Base-by-base conservation (phyloP, 2,888 invertebrate genomes). In the Metalampra italica region DNA sequence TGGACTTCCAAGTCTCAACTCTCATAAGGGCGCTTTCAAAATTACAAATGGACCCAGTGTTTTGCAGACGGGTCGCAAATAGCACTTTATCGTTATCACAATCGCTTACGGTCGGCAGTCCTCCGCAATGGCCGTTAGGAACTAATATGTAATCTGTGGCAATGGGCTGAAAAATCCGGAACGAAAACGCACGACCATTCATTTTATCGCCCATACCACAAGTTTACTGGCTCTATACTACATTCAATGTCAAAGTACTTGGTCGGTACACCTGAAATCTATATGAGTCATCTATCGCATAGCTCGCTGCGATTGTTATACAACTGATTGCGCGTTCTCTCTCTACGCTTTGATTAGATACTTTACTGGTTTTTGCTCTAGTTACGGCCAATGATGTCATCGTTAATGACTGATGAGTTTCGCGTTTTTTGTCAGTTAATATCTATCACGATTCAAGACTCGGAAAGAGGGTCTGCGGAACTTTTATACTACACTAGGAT, bases 241-340 rank as follows among this genome's bases (percentile, higher is more conserved):
- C 7, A 5, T n/a, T 36, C 36, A 69, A 67, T 66, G 73, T 72
- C 75, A 75, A 66, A 64, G 68, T 56, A 69, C 67, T 57, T 53
- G 48, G 36, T 22, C 34, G 15, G 13, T 42, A 5, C 38, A 7
- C 13, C 36, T 39, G 41, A 40, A 41, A 45, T 43, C 51, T 11
- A 43, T 2, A 39, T 58, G 56, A 55, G 32, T 58, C 55, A 55
- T 47, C 40, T 12, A 12, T 38, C 40, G 40, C 14, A n/a, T 29
- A 46, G 46, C 37, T 14, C 36, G 14, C 43, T 44, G 42, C 48
- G 47, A 29, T 42, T 40, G 39, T 45, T 46, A 34, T 29, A 59
- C 57, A 56, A 22, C 36, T 52, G 54, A 56, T 57, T 53, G 51
- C 47, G 46, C 56, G 32, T 32, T 12, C 14, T 9, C 56, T 32